Conservation (phyloP, 53 echinoderm and acorn worm species). For the Mesocentrotus franciscanus region DNA sequence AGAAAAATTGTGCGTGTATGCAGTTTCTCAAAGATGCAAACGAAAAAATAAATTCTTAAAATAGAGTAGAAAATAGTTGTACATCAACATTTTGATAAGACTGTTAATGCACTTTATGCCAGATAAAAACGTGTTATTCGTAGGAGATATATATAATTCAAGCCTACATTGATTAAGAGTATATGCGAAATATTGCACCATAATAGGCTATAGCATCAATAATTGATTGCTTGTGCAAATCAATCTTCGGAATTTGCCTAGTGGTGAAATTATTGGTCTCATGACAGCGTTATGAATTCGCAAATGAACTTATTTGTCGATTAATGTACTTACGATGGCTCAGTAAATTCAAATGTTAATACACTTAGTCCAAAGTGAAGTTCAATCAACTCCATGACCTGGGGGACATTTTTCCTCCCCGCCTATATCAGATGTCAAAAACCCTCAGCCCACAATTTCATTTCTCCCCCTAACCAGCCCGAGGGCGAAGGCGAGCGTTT, state of each 20-base stretch:
- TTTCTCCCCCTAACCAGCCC: slow-evolving; percentile 23
- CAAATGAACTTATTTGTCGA: background rate
- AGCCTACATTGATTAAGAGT: background rate
- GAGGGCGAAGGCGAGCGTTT: background rate
- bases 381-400: background rate
- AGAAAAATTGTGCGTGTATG: background rate
- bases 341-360: background rate
- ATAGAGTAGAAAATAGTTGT: background rate
- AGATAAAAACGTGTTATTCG: background rate
- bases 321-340: background rate
- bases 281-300: background rate
- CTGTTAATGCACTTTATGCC: background rate
- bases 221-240: background rate
- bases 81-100: background rate
- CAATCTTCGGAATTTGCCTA: background rate
- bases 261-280: background rate
- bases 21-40: no score
- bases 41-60: background rate
- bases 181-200: background rate
- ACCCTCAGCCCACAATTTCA: slow-evolving; percentile 12
- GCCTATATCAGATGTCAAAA: slow-evolving; percentile 35
- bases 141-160: background rate
- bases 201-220: background rate
- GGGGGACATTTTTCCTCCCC: background rate
- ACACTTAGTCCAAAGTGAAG: background rate